phyloP scores from a whole-genome alignment of 2,888 invertebrate species.

The Agrochola circellaris region DNA sequence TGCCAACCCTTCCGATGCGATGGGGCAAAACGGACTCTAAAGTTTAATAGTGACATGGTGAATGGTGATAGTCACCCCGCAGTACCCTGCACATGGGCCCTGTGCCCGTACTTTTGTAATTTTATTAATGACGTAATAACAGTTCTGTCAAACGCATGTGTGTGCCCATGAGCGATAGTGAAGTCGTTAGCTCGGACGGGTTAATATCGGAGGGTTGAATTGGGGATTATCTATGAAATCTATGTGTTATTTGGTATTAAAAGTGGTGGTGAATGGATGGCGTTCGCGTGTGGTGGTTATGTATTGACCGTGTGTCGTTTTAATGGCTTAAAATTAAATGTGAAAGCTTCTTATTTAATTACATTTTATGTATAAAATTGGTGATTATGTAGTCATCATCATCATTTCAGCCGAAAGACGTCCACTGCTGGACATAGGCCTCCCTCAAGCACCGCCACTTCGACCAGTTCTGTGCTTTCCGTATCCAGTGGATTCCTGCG shows the following conservation, averaged over 20 bases:
- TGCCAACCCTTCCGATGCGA: conserved; percentile 78
- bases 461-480: too few species aligned
- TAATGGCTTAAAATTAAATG: background rate
- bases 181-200: conserved; percentile 88
- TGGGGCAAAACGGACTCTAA: conserved; percentile 79
- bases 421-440: too few species aligned
- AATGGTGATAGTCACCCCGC: conserved; percentile 73
- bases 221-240: conserved; percentile 85
- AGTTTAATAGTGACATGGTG: conserved; percentile 69
- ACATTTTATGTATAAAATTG: background rate
- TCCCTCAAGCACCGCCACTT: too few species aligned
- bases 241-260: conserved; percentile 75
- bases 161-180: conserved; percentile 90
- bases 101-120: conserved; percentile 89
- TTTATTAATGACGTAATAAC: conserved; percentile 91
- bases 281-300: conserved; percentile 31
- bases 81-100: conserved; percentile 84
- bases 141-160: conserved; percentile 90
- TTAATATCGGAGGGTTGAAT: conserved; percentile 87
- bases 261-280: conserved; percentile 62
- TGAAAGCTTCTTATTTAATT: conserved; percentile 23
- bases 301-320: conserved; percentile 3
- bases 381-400: background rate
- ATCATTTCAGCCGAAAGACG: too few species aligned
- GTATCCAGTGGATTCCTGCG: too few species aligned